Base-by-base conservation (phyloP, 2,113 vertebrate genomes). In the Oplegnathus fasciatus region DNA sequence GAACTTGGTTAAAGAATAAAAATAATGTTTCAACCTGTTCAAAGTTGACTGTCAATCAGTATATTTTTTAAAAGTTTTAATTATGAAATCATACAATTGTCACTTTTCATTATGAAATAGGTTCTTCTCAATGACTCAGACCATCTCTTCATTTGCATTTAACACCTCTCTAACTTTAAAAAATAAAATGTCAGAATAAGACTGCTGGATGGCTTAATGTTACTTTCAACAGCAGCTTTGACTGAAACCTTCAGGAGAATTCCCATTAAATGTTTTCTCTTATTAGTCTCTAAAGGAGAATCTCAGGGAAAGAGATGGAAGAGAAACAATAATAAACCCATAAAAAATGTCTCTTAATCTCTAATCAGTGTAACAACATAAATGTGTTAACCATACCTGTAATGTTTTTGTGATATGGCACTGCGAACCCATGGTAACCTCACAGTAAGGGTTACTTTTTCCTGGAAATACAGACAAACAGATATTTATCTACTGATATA, bases 401-500 rank as follows among this genome's bases (percentile, higher is more conserved):
- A 99, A 95, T 0, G 98, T 99, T 95, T 99, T 99, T 17, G 98
- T 99, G 94, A 99, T 98, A 95, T 99, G 98, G 90, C 98, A 99
- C 94, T 99, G 98, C 10, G 98, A 98, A 10, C 98, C 98, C 98
- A 99, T 99, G 0, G 98, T 99, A 81, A 99, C 98, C 94, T 99
- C 98, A 34, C 98, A 99, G 95, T 99, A 99, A 0, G 98, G 98
- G 92, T 99, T 99, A 62, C 98, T 99, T 93, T 99, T 99, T 18
- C 98, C 98, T 99, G 87, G 2, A 87, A 48, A 87, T 1, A 89
- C 0, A 78, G 13, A 64, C 37, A 75, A 17, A 44, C 28, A 64
- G 24, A 1, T 7, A 1, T 13, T 52, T 28, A 9, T 65, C 34
- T 42, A 2, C 34, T 22, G 60, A 34, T 62, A 22, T 20, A 2